A percentile compares a stretch with the other conserved stretches of the same genome.
Evolutionary conservation across 2,888 invertebrate genomes (phyloP).

Genomic region (Cephus nigrinus): DNA sequence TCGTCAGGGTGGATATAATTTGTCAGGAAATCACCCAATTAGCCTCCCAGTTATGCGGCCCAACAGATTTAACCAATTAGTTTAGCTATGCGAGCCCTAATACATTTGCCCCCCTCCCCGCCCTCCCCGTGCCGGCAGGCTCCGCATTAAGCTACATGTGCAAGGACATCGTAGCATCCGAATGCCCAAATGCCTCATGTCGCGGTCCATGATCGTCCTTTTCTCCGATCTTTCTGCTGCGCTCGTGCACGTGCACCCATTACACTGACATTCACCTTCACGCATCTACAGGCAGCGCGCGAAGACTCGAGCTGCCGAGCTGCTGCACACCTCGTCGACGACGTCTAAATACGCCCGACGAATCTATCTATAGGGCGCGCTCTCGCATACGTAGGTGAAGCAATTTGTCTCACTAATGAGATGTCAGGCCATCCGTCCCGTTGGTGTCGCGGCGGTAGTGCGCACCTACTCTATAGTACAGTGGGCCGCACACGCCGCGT

Average conservation of each 20-base stretch:
- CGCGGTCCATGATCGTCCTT: not conserved
- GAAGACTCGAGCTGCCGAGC: too few species aligned
- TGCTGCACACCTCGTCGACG: not conserved
- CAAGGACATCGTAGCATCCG: not conserved
- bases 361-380: conserved; percentile 10
- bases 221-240: not conserved
- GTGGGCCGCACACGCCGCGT: too few species aligned
- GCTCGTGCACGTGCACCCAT: not conserved
- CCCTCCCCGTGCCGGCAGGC: conserved; percentile 45
- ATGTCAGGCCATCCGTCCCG: conserved; percentile 61
- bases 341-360: not conserved
- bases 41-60: conserved; percentile 66
- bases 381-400: conserved; percentile 48
- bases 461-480: not conserved
- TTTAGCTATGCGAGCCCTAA: conserved; percentile 65
- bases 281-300: too few species aligned
- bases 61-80: conserved; percentile 67
- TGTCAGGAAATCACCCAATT: conserved; percentile 67
- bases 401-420: conserved; percentile 67
- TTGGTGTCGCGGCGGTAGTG: conserved; percentile 30
- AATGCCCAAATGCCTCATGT: not conserved
- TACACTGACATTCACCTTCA: not conserved
- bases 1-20: conserved; percentile 65
- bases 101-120: conserved; percentile 59
- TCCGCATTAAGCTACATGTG: conserved; percentile 25